Evolutionary conservation across 2,113 vertebrate genomes (phyloP), one percentile per base, ranked within the genome.

Genomic region (Motacilla alba): DNA sequence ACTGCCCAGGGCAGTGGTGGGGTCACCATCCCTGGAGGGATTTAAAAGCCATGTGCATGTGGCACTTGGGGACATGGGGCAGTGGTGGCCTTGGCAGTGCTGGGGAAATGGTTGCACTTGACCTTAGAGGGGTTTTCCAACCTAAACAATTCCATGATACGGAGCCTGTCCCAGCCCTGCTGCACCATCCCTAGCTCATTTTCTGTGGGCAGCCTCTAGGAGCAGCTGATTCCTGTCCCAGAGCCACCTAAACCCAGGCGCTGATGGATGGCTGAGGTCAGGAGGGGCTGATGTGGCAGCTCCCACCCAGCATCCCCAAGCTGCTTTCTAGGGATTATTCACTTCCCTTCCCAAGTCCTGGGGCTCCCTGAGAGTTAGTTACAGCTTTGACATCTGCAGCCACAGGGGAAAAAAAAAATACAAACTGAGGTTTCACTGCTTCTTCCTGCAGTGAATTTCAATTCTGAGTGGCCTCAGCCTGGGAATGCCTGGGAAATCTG

Each of bases 291-390:
- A 13, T 4, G 33, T 4, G 18, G 46, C 5, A 37, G 35, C 78
- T 83, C 75, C 50, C 88, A 52, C 49, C 67, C 75, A 27, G 41
- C 49, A 7, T 9, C 18, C 3, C 78, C 59, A 2, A 2, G 47
- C 60, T 70, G 80, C 93, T 93, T 93, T 90, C 89, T 69, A 93
- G 89, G 89, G 47, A 87, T 86, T 83, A 8, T 66, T 33, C 30
- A 4, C 78, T 82, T 46, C 64, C 43, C 43, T 74, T 78, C 87
- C 77, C 83, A 22, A 35, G 44, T 75, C 56, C 6, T 33, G 35
- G 75, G 37, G 67, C 75, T 82, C 87, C 49, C 52, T 20, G 4
- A 52, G 52, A 14, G 2, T 39, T 14, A 14, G 2, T 39, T 14
- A 43, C 69, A 84, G 58, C 85, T 89, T 63, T 52, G 92, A 84